Conservation (phyloP, 2,888 invertebrate species). For the Tetragonisca angustula region DNA sequence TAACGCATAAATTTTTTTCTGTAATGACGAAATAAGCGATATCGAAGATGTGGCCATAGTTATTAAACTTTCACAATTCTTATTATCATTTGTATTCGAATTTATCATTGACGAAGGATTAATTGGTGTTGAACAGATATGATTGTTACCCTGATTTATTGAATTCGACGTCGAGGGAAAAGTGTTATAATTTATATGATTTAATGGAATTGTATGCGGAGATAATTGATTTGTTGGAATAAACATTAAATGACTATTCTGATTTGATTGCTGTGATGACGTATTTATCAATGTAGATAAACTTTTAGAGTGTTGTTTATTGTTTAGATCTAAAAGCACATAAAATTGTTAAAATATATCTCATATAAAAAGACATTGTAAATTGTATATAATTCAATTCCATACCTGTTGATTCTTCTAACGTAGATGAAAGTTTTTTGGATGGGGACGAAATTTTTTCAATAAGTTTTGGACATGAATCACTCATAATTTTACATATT, state of each 20-base stretch:
- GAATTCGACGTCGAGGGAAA: background rate
- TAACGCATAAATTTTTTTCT: conserved; percentile 43
- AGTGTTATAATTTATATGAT: background rate
- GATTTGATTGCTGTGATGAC: conserved; percentile 3
- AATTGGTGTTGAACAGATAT: background rate
- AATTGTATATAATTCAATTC: background rate
- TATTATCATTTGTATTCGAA: conserved; percentile 7
- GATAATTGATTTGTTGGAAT: background rate
- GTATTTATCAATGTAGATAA: background rate
- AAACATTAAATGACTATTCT: background rate
- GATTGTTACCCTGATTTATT: conserved; percentile 1
- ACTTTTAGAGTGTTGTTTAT: background rate
- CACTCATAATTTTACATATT: conserved; percentile 73
- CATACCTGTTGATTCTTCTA: conserved; percentile 20
- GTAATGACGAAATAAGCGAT: conserved; percentile 57
- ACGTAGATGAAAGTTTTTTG: background rate
- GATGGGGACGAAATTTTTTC: conserved; percentile 63
- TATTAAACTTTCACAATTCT: background rate
- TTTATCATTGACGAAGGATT: conserved; percentile 4
- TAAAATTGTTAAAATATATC: background rate
- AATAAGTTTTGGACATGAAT: conserved; percentile 65
- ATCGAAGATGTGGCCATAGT: conserved; percentile 5
- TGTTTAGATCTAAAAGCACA: conserved; percentile 6
- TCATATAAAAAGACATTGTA: background rate
- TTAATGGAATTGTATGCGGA: background rate